Percentiles rank a stretch among this genome's conserved stretches.
These are phyloP conservation scores for Xenentodon cancila DNA, from an alignment of 2,797 vertebrate species.

Conservation along the genomic window DNA sequence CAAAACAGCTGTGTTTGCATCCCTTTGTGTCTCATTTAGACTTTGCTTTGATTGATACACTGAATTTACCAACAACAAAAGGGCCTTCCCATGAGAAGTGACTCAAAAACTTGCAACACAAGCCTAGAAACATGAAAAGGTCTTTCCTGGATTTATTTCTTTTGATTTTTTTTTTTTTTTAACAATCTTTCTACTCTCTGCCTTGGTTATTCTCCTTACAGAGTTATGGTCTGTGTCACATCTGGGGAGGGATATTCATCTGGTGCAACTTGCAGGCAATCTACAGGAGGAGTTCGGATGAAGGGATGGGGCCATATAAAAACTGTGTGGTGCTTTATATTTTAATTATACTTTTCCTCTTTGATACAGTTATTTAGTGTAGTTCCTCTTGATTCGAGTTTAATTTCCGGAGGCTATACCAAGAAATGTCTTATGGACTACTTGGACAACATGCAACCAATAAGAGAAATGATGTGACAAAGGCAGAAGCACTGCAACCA, in stretches of 20 bases:
- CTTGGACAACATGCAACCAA: too few relatives aligned
- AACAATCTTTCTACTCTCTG: conserved; percentile 21
- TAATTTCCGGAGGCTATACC: too few relatives aligned
- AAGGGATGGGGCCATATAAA: too few relatives aligned
- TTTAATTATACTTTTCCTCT: too few relatives aligned
- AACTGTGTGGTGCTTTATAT: too few relatives aligned
- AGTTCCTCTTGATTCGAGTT: too few relatives aligned
- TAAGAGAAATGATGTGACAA: too few relatives aligned
- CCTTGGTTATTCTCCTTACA: conserved; percentile 52
- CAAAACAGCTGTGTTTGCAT: conserved; percentile 70
- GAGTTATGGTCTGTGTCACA: conserved; percentile 62
- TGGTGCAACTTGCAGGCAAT: conserved; percentile 77
- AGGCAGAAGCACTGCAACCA: too few relatives aligned
- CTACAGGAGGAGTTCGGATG: conserved; percentile 26
- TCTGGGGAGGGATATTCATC: conserved; percentile 58
- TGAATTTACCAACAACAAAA: conserved; percentile 77
- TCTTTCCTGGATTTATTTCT: conserved; percentile 21
- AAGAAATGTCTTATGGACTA: too few relatives aligned
- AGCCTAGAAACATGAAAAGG: conserved; percentile 66
- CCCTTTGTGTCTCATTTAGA: conserved; percentile 85
- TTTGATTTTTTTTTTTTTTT: conserved; percentile 8
- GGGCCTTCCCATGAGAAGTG: conserved; percentile 67
- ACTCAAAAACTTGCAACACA: conserved; percentile 61
- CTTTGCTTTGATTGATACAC: conserved; percentile 80
- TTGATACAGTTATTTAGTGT: too few relatives aligned